Base-by-base conservation (phyloP, 2,888 invertebrate genomes). In the Lasioglossum pauxillum region DNA sequence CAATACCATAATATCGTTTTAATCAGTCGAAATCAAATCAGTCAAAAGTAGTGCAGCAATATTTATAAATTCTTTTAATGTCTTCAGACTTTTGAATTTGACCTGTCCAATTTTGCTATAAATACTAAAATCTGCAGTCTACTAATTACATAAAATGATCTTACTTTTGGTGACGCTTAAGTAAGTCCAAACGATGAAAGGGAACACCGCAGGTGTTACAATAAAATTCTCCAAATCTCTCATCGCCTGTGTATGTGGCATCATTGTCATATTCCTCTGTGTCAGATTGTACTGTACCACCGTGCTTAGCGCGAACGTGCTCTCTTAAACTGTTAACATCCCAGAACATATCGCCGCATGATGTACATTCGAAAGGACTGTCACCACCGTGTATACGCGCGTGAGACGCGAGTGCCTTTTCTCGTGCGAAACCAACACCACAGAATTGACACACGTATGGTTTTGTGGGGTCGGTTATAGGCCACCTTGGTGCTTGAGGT, bases 321-420 rank as follows among this genome's bases (percentile, higher is more conserved):
- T 97, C 97, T 67, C 96, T 95, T 90, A 97, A 95, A 46, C 96
- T 95, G 44, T 95, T 95, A 5, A 96, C 94, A 91, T 97, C 97
- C 98, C 98, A 98, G 94, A 98, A 98, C 96, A 98, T 97, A 94
- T 98, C 98, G 84, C 97, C 97, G 93, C 98, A 98, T 87, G 97
- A 96, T 67, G 96, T 96, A 94, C 98, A 98, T 93, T 98, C 98
- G 90, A 97, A 96, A 0, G 98, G 97, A 27, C 97, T 97, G 92
- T 98, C 98, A 27, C 97, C 97, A 23, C 97, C 97, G 95, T 98
- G 98, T 57, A 98, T 96, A 95, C 98, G 95, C 0, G 97, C 96
- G 93, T 98, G 98, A 0, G 98, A 98, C 79, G 97, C 97, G 41
- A 98, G 95, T 0, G 98, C 98, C 93, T 98, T 98, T 93, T 98